A percentile compares a stretch with the other conserved stretches of the same genome.
Conservation (phyloP, 2,888 invertebrate genomes). For the Hyppa rectilinea region DNA sequence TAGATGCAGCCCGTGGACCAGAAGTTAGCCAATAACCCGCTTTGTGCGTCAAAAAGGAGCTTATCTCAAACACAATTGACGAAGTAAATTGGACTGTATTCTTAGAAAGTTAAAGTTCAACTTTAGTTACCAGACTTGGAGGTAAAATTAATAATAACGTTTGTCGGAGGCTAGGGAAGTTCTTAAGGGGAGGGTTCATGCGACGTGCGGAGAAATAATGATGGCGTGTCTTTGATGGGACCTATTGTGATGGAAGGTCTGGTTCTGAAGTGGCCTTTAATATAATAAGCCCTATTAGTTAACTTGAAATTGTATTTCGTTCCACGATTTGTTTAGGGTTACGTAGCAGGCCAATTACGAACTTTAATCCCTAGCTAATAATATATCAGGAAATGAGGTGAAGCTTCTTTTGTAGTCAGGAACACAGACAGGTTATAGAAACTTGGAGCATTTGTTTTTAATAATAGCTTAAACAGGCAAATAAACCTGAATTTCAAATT, state of each 20-base stretch:
- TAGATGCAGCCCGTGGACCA: slow-evolving; percentile 89
- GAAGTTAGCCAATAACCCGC: slow-evolving; percentile 88
- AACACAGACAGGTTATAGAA: neutral
- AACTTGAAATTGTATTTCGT: slow-evolving; percentile 74
- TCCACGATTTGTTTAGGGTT: slow-evolving; percentile 66
- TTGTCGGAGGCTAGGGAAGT: slow-evolving; percentile 73
- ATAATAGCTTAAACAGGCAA: neutral
- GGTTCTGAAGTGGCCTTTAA: slow-evolving; percentile 80
- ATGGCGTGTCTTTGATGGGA: slow-evolving; percentile 80
- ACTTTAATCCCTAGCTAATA: slow-evolving; percentile 51
- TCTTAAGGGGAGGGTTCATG: slow-evolving; percentile 81
- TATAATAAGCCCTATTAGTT: slow-evolving; percentile 79
- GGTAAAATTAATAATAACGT: slow-evolving; percentile 84
- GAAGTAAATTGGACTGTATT: slow-evolving; percentile 78
- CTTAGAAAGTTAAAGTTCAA: slow-evolving; percentile 70
- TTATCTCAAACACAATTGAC: slow-evolving; percentile 73
- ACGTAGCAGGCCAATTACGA: slow-evolving; percentile 60
- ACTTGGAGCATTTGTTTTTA: neutral
- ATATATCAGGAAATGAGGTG: slow-evolving; percentile 19
- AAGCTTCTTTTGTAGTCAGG: slow-evolving; percentile 52
- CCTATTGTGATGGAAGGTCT: slow-evolving; percentile 76
- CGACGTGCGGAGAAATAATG: slow-evolving; percentile 76
- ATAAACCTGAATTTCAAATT: neutral
- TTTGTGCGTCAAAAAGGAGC: slow-evolving; percentile 74
- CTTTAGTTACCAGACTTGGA: slow-evolving; percentile 67